Percentiles rank a stretch among this genome's conserved stretches.
These are phyloP conservation scores for Dissostichus mawsoni DNA, from an alignment of 2,113 vertebrate genomes.

Conservation along the genomic window DNA sequence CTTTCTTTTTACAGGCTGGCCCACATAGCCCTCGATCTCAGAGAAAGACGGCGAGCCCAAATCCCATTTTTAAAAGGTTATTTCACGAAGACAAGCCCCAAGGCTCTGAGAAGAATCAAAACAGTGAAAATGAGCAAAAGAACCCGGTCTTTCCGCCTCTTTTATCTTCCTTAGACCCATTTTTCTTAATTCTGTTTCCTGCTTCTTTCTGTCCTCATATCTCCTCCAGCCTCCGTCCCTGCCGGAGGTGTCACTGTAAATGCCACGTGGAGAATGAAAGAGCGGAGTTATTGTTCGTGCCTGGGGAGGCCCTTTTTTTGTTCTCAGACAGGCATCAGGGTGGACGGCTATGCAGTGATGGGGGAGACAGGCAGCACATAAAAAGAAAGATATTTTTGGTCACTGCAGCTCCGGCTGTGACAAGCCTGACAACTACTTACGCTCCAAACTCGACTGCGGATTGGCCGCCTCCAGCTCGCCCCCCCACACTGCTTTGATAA, in stretches of 20 bases:
- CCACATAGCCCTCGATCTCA: conserved; percentile 58
- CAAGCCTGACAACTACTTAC: conserved; percentile 45
- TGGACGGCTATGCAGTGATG: conserved; percentile 34
- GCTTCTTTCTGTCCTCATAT: conserved; percentile 43
- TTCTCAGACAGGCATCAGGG: conserved; percentile 10
- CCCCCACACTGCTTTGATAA: conserved; percentile 63
- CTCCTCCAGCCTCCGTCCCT: conserved; percentile 35
- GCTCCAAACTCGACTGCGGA: conserved; percentile 24
- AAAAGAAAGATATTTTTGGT: conserved; percentile 57
- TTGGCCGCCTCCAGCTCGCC: conserved; percentile 53
- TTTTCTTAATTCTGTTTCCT: conserved; percentile 50
- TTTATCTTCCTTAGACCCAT: conserved; percentile 57
- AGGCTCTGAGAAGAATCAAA: conserved; percentile 64
- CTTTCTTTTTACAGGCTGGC: conserved; percentile 46
- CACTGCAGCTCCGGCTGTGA: conserved; percentile 36
- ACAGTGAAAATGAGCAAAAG: conserved; percentile 65
- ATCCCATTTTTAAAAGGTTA: conserved; percentile 63
- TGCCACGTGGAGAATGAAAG: conserved; percentile 58
- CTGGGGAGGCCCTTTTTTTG: conserved; percentile 50
- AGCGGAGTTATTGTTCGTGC: conserved; percentile 53
- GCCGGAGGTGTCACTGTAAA: conserved; percentile 62
- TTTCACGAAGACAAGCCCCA: conserved; percentile 64
- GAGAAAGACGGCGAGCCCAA: conserved; percentile 49
- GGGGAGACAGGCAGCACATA: neutral
- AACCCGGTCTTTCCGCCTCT: conserved; percentile 43